Evolutionary conservation across 2,797 vertebrate genomes (phyloP).

Genomic region (Hippopotamyrus pictus): DNA sequence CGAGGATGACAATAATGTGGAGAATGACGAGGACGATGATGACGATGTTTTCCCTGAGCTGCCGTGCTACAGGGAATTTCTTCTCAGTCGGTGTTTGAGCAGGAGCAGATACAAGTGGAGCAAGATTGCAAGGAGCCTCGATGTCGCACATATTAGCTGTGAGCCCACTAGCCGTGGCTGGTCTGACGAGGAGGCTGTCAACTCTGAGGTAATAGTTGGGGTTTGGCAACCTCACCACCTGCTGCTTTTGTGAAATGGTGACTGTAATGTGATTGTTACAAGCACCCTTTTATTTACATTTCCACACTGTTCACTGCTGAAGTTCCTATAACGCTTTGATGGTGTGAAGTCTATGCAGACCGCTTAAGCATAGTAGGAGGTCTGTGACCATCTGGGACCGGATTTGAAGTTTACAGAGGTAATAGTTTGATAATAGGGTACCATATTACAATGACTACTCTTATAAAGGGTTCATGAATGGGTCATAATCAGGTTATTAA

Average conservation of each 20-base stretch:
- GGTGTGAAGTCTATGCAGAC: background rate
- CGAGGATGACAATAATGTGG: background rate
- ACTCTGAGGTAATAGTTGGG: constrained; percentile 29
- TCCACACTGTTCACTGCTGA: background rate
- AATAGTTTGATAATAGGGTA: background rate
- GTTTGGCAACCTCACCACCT: background rate
- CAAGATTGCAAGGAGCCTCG: constrained; percentile 43
- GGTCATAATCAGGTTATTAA: background rate
- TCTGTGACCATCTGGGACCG: background rate
- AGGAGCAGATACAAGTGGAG: constrained; percentile 49
- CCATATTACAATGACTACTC: background rate
- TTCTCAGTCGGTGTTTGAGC: constrained; percentile 51
- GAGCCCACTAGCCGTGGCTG: constrained; percentile 26
- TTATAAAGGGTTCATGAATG: background rate
- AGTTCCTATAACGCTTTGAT: background rate
- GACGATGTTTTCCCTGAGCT: constrained; percentile 54
- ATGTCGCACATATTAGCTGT: constrained; percentile 29
- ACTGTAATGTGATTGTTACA: background rate
- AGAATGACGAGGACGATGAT: constrained; percentile 36
- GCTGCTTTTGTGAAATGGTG: background rate
- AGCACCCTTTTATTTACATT: background rate
- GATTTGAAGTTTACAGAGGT: background rate
- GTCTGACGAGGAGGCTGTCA: constrained; percentile 29
- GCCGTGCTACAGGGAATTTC: constrained; percentile 52
- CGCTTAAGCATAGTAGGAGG: background rate